A percentile compares a stretch with the other conserved stretches of the same genome.
phyloP scores from a whole-genome alignment of 2,797 vertebrate species.

The Microhierax caerulescens region DNA sequence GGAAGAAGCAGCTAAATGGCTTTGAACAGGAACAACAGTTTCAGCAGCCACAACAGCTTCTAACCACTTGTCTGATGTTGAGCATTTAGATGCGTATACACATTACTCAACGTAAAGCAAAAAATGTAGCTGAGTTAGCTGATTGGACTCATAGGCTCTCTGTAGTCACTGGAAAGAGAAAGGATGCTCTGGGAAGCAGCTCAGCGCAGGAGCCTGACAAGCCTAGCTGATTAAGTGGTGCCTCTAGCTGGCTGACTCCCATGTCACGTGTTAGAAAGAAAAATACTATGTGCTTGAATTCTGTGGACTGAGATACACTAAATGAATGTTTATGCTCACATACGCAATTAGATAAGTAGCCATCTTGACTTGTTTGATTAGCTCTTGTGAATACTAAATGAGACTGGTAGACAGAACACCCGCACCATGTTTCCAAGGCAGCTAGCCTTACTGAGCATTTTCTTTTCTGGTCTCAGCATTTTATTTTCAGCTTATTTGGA shows the following conservation, averaged over 20 bases:
- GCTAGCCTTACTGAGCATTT: not conserved
- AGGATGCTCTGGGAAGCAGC: not conserved
- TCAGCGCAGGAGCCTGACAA: not conserved
- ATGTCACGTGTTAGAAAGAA: not conserved
- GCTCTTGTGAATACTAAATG: constrained; percentile 1
- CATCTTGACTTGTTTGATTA: constrained; percentile 21
- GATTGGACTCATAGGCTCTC: not conserved
- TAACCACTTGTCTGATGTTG: not conserved
- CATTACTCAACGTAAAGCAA: not conserved
- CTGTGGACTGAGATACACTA: not conserved
- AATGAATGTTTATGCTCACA: constrained; percentile 15
- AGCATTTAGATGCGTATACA: not conserved
- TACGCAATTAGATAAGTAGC: constrained; percentile 19
- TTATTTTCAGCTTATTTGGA: not conserved
- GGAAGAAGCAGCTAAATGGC: not conserved
- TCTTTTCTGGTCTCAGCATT: not conserved
- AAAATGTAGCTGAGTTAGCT: not conserved
- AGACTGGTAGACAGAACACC: not conserved
- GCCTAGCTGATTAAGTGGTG: not conserved
- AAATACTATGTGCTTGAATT: not conserved
- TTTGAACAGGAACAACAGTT: not conserved
- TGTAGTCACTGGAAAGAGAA: not conserved
- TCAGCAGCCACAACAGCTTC: not conserved
- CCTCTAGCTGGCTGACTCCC: constrained; percentile 1
- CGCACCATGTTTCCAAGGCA: not conserved